Conservation (phyloP, 1,140 invertebrate genomes). For the Aphaenogaster rudis region DNA sequence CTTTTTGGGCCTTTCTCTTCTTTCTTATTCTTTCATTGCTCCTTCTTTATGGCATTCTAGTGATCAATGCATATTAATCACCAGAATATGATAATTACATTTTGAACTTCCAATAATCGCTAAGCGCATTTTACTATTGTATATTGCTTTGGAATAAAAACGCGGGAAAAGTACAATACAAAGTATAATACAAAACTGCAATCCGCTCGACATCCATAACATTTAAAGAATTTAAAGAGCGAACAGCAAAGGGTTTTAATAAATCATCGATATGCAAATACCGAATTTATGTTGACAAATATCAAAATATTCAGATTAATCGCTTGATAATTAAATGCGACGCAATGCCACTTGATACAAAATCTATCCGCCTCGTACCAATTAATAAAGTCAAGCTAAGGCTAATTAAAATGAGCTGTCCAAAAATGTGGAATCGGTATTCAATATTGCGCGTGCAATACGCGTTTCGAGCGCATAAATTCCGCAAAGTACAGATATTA, state of each 20-base stretch:
- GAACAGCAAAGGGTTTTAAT: not conserved
- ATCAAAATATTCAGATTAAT: not conserved
- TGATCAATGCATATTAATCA: not conserved
- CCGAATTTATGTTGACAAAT: conserved; percentile 11
- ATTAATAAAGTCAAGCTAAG: not conserved
- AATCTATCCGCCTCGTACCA: not conserved
- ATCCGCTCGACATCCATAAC: not conserved
- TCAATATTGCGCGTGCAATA: not conserved
- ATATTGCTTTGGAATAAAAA: not conserved
- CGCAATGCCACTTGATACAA: not conserved
- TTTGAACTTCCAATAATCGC: not conserved
- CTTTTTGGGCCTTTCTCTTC: too few relatives aligned
- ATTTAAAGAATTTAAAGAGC: not conserved
- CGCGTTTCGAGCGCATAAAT: not conserved
- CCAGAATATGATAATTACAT: not conserved
- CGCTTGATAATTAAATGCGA: not conserved
- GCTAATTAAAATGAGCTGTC: not conserved
- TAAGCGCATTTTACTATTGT: not conserved
- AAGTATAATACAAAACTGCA: not conserved
- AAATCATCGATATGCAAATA: conserved; percentile 2
- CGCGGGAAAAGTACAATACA: not conserved
- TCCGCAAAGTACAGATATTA: conserved; percentile 4
- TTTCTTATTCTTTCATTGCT: too few relatives aligned
- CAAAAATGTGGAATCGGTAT: not conserved
- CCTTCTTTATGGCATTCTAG: too few relatives aligned